A percentile compares a stretch with the other conserved stretches of the same genome.
These are phyloP conservation scores for Parauchenoglanis punctatus DNA, from an alignment of 2,797 vertebrate species.

Conservation along the genomic window DNA sequence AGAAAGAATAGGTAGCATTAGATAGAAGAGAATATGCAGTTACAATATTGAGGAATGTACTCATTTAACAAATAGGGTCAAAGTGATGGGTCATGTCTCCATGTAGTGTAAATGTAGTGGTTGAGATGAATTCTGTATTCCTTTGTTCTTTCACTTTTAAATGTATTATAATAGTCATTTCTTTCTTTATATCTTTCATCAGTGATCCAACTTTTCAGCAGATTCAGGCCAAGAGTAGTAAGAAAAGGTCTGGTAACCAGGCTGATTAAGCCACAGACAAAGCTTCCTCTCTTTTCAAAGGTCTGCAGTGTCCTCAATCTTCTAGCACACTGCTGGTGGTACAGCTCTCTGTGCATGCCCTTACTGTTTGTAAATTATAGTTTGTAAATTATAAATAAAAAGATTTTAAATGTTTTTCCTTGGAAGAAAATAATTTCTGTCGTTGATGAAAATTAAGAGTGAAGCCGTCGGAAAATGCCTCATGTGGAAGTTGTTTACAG, in stretches of 20 bases:
- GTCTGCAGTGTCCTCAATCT: slow-evolving; percentile 22
- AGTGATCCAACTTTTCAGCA: neutral
- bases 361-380: neutral
- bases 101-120: neutral
- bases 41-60: neutral
- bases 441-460: neutral
- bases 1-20: neutral
- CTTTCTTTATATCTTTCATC: neutral
- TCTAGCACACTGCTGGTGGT: slow-evolving; percentile 19
- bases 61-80: neutral
- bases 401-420: neutral
- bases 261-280: slow-evolving; percentile 1
- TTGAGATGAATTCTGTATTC: neutral
- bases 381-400: neutral
- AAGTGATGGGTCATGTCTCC: neutral
- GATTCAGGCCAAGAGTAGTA: slow-evolving; percentile 25
- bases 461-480: neutral
- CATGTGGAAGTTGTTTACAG: slow-evolving; percentile 35
- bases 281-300: slow-evolving; percentile 14
- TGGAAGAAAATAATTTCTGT: neutral
- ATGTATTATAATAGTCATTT: neutral
- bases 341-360: neutral
- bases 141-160: neutral
- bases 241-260: slow-evolving; percentile 15
- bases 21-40: neutral